Base-by-base conservation (phyloP, 2,888 invertebrate species). In the Drosophila birchii region DNA sequence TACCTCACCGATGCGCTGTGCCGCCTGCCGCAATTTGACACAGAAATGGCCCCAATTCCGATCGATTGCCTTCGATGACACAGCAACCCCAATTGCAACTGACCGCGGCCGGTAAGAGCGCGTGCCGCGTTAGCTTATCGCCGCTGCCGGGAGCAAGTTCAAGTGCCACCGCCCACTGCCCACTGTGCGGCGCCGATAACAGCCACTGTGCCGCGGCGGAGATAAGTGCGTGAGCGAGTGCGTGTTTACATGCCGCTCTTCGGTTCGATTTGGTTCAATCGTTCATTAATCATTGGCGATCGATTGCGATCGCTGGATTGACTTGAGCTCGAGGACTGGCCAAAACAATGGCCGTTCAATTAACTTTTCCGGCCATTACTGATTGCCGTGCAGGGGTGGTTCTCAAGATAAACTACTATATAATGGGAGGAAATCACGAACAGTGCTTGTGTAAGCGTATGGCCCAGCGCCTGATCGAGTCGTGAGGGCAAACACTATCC, bases 121-220 rank as follows among this genome's bases (percentile, higher is more conserved):
- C 77, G 78, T 76, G 81, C 68, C 79, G 61, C 54, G 45, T 26
- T 55, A 36, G 43, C 70, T 79, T 81, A 81, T 81, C 47, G 36
- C 54, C 32, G 39, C 54, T 29, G 14, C 47, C 16, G 51, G 49
- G 45, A 63, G 41, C 69, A 79, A 77, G 80, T 81, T 85, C 78
- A 79, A 67, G 81, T 69, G 58, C 53, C 54, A 66, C 53, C 75
- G 64, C 29, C 47, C 36, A 60, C 59, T 23, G 12, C 29, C 47
- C 36, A 60, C 59, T 23, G 12, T 26, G 23, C 53, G 18, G 20
- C 29, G 23, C 5, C 29, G 54, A 51, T 56, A 43, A 60, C 34
- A 34, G 12, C 51, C 62, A 39, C 49, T 34, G 41, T 18, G 34
- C 53, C 18, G 26, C 18, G 36, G 29, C 7, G 36, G 29, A 23